Evolutionary conservation across 2,113 vertebrate species (phyloP).

Genomic region (rabbit (Oryctolagus cuniculus)): mOryCun1.1 NC_091448.1:45663001-45663500

Average conservation of each 20-base stretch:
- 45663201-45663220: no score
- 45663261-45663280: background rate
- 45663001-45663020: no score
- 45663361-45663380: background rate
- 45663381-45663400: background rate
- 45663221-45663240: no score
- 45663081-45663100: no score
- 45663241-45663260: background rate
- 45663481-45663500: background rate
- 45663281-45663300: background rate
- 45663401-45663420: background rate
- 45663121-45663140: no score
- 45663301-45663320: background rate
- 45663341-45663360: background rate
- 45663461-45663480: background rate
- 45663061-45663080: no score
- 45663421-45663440: conserved; percentile 21
- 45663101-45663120: no score
- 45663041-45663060: no score
- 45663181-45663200: no score
- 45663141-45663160: no score
- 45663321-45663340: background rate
- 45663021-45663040: no score
- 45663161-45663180: no score
- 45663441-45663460: background rate